Percentiles rank a stretch among this genome's conserved stretches.
Evolutionary conservation across 1,140 invertebrate genomes (phyloP).

Genomic region (Anastatus disparis): DNA sequence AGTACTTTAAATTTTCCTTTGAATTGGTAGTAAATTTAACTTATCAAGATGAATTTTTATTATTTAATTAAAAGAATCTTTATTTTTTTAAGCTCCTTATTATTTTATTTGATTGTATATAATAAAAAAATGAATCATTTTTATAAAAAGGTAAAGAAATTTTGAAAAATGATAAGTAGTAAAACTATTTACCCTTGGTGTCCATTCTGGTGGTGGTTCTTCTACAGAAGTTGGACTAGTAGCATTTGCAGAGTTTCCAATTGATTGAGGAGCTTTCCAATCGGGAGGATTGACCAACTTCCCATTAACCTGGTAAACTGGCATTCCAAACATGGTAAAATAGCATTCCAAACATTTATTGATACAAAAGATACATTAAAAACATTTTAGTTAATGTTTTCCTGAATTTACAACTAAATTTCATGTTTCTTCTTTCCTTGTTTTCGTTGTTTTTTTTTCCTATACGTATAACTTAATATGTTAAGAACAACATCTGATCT

Average conservation of each 20-base stretch:
- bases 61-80: neutral
- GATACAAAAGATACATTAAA: neutral
- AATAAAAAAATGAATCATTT: neutral
- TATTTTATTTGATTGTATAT: neutral
- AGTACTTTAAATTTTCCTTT: too few species aligned
- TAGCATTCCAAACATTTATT: conserved; percentile 17
- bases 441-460: neutral
- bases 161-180: too few species aligned
- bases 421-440: conserved; percentile 8
- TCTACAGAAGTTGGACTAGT: conserved; percentile 50
- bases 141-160: too few species aligned
- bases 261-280: conserved; percentile 56
- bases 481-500: too few species aligned
- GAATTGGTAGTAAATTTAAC: too few species aligned
- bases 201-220: conserved; percentile 57
- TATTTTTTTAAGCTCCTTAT: neutral
- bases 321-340: conserved; percentile 55
- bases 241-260: conserved; percentile 53
- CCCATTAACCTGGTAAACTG: conserved; percentile 61
- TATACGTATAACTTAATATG: too few species aligned
- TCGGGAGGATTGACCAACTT: conserved; percentile 62
- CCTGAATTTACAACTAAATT: neutral
- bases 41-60: neutral
- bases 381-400: conserved; percentile 2
- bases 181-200: conserved; percentile 50